Evolutionary conservation across 2,888 invertebrate genomes (phyloP).

Genomic region (Apamea crenata): DNA sequence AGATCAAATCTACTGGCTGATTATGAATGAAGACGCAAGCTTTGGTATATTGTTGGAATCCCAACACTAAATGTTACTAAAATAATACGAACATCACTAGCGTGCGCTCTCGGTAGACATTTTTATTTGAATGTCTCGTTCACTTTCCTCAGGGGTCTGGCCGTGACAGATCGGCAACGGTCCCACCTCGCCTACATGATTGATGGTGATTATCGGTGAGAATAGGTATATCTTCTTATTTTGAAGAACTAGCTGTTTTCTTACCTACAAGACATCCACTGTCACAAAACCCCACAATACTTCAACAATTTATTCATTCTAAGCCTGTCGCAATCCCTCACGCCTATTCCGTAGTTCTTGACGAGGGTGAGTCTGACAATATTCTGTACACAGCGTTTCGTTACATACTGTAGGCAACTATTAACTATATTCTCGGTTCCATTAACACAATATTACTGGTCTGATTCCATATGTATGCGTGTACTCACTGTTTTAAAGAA

Average conservation of each 20-base stretch:
- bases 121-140: not conserved
- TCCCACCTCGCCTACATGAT: not conserved
- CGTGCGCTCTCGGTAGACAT: not conserved
- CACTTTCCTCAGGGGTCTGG: not conserved
- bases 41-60: not conserved
- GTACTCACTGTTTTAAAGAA: not conserved
- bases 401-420: conserved; percentile 2
- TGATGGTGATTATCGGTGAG: not conserved
- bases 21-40: not conserved
- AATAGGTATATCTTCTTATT: not conserved
- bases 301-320: conserved; percentile 26
- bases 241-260: not conserved
- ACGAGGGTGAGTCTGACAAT: conserved; percentile 42
- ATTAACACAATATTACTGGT: conserved; percentile 12
- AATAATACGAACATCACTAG: not conserved
- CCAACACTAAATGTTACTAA: not conserved
- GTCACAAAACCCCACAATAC: not conserved
- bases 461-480: not conserved
- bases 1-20: not conserved
- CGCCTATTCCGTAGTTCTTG: conserved; percentile 24
- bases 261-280: not conserved
- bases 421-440: not conserved
- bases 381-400: conserved; percentile 22
- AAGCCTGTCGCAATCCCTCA: conserved; percentile 16
- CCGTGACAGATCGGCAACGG: not conserved